Evolutionary conservation across 2,888 invertebrate species (phyloP), one percentile per base, ranked within the genome.

Genomic region (Keiferia lycopersicella): DNA sequence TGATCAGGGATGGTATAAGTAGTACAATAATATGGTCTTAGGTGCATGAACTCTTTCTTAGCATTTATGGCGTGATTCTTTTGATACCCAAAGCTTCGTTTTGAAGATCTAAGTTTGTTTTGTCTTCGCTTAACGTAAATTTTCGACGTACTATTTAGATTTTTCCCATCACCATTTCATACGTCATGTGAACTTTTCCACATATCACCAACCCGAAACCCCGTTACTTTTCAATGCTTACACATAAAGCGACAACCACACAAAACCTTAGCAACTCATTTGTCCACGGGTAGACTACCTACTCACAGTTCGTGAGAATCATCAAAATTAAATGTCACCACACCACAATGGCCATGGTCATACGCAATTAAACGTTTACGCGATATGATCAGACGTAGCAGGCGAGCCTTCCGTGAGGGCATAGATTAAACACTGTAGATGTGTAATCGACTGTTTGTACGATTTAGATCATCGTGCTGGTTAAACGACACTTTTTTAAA

Each of bases 251-350:
- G n/a, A 53, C 53, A 57, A 30, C 30, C 34, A 34, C 30, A 57
- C n/a, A 53, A 50, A 58, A 39, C 38, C 58, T 58, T 45, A 30
- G 41, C 61, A 63, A 63, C 50, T 64, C 51, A 53, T 51, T 65
- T 45, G 62, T 48, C 45, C 34, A 61, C 45, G 30, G 26, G 30
- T 30, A 56, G 30, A 14, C 7, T 14, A 16, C 14, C n/a, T 34
- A 60, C 10, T 12, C 18, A 48, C 38, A 14, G 65, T 57, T 69
- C 68, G 81, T 79, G 83, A 83, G 81, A 80, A 80, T 82, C 77
- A 79, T 81, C 79, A 81, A 84, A 85, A 85, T 84, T 83, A 86
- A 87, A 84, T 83, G 84, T 83, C 83, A 82, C 80, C 78, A 74
- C 71, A 76, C 75, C 83, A 89, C 87, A 82, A 83, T 81, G 79